Base-by-base conservation (phyloP, 2,113 vertebrate genomes). In the Odontesthes bonariensis region DNA sequence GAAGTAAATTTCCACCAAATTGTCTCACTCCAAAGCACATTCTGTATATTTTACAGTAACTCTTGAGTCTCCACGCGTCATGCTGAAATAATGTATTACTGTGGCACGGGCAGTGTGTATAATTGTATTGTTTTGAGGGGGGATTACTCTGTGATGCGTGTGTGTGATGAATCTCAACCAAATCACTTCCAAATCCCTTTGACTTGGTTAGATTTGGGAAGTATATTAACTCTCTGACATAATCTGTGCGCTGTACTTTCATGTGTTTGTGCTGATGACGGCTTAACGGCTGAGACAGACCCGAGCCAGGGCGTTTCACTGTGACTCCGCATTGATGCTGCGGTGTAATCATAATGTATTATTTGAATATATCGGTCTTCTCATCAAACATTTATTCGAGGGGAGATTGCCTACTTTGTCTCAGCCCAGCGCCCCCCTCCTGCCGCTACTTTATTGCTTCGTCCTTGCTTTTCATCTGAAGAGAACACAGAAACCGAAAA, bases 331-430 rank as follows among this genome's bases (percentile, higher is more conserved):
- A 74, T 83, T 82, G 81, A 75, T 6, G 23, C 67, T 57, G 73
- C 74, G 20, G 69, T 51, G 74, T 77, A 67, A 85, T 84, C 82
- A 74, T 70, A 78, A 79, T 19, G 63, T 86, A 77, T 88, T 71
- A 79, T 76, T 88, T 81, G 55, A 63, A 79, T 69, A 79, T 79
- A 81, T 86, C 77, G 73, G 77, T 79, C 32, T 71, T 16, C 82
- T 82, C 73, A 88, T 91, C 66, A 75, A 91, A 86, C 86, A 86
- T 88, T 86, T 58, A 89, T 87, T 77, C 61, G 38, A 56, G 23
- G 61, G 47, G 56, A 75, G 83, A 86, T 86, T 70, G 72, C 66
- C 69, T 59, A 61, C 73, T 88, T 82, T 75, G 73, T 80, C 61
- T 84, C 20, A 12, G 42, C 64, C 74, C 9, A 69, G 3, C 40